Base-by-base conservation (phyloP, 2,888 invertebrate species). In the Agrochola litura region DNA sequence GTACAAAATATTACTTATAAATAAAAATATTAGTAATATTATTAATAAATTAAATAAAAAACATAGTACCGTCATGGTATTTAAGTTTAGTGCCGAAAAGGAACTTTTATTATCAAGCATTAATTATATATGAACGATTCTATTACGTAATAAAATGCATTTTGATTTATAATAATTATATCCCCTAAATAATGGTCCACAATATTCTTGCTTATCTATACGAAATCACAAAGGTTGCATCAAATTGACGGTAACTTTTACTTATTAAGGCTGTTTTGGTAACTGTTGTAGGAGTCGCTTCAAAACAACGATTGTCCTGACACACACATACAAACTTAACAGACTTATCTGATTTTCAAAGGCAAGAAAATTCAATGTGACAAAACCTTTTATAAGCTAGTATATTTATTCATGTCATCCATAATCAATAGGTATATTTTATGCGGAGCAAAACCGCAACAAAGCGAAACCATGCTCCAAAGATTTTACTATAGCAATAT, bases 31-130 rank as follows among this genome's bases (percentile, higher is more conserved):
- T 86, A 78, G 72, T 75, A 70, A 41, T 14, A n/a, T 43, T 30
- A 73, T 79, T 73, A 67, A 73, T 67, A 73, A 82, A 83, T 37
- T 5, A 37, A 37, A 37, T 37, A 37, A 37, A 37, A 37, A 37
- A 37, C 12, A 8, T 63, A 72, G 61, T 66, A 79, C 73, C 79
- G 6, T 9, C 25, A 19, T 52, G 72, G 66, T 75, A 79, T 64
- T 56, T 75, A 83, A 73, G 83, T 64, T 72, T 22, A 78, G 74
- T 56, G 86, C 80, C 79, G 30, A 56, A 75, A 83, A 83, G 84
- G 58, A 77, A 83, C 70, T 69, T 68, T 54, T 54, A 58, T 65
- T 70, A 63, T 68, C 67, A 71, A 81, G 46, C 63, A 16, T 49
- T 41, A n/a, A 52, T n/a, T 30, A 25, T 4, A 43, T 73, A 43